phyloP scores from a whole-genome alignment of 2,888 invertebrate species.

The Caenorhabditis sinica region DNA sequence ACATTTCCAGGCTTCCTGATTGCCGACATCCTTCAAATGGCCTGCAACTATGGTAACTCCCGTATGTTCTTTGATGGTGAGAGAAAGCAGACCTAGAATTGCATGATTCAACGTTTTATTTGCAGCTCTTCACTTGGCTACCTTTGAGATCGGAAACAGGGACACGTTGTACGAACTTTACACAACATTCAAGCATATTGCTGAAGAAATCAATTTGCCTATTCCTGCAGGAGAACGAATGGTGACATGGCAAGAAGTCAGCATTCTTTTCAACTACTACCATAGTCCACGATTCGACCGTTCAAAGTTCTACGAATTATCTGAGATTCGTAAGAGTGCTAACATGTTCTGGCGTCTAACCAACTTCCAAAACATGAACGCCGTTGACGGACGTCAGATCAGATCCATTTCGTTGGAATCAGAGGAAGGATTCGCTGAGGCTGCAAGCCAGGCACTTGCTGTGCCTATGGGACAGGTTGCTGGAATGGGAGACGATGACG shows the following conservation, averaged over 20 bases:
- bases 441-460: not conserved
- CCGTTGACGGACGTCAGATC: not conserved
- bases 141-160: constrained; percentile 2
- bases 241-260: constrained; percentile 14
- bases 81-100: not conserved
- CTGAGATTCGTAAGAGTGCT: not conserved
- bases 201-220: not conserved
- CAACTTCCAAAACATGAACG: constrained; percentile 14
- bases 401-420: constrained; percentile 1
- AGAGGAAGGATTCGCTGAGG: constrained; percentile 16
- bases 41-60: constrained; percentile 8
- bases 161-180: not conserved
- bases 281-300: constrained; percentile 28
- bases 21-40: constrained; percentile 54
- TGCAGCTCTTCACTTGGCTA: constrained; percentile 30
- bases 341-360: constrained; percentile 16
- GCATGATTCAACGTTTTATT: not conserved
- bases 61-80: constrained; percentile 31
- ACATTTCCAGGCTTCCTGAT: constrained; percentile 36
- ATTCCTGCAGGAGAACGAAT: not conserved
- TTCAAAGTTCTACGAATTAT: not conserved
- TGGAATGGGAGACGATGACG: not conserved
- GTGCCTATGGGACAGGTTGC: not conserved
- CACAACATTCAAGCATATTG: not conserved
- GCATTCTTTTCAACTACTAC: constrained; percentile 1